Base-by-base conservation (phyloP, 2,797 vertebrate genomes). In the Girardinus metallicus region DNA sequence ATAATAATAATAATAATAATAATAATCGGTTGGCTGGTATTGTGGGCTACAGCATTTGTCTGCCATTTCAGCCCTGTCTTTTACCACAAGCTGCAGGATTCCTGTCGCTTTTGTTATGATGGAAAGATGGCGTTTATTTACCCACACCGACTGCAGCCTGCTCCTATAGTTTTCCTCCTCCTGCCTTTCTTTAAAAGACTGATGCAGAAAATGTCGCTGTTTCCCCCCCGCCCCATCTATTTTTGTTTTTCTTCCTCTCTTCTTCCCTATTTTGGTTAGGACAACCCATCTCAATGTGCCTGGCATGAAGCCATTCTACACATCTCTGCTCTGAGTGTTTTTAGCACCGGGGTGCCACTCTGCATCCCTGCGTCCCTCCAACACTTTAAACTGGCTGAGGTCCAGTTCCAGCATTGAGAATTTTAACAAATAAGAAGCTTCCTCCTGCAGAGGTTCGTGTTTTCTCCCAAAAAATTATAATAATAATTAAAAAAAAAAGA, bases 111-210 rank as follows among this genome's bases (percentile, higher is more conserved):
- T 95, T 94, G 93, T 94, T 93, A 88, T 94, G 92, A 94, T 89
- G 94, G 91, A 94, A 96, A 96, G 89, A 96, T 96, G 95, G 95
- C 95, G 95, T 95, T 92, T 94, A 94, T 94, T 94, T 95, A 92
- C 91, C 91, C 89, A 91, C 88, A 93, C 89, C 83, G 90, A 89
- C 86, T 92, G 93, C 90, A 85, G 85, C 90, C 74, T 71, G 68
- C 81, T 85, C 68, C 41, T 16, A 44, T 71, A 71, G 41, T 46
- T 71, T 71, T 46, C 68, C 26, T 53, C 68, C 43, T 46, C 41
- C 85, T 76, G 90, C 75, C 78, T 88, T 74, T 80, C 80, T 89
- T 81, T 81, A 82, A 86, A 44, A 83, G 80, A 86, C 88, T 57
- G 66, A 84, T 49, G 43, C 84, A 68, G 86, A 88, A 83, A 89